Evolutionary conservation across 1,140 invertebrate species (phyloP).

Genomic region (Mycetomoellerius zeteki): DNA sequence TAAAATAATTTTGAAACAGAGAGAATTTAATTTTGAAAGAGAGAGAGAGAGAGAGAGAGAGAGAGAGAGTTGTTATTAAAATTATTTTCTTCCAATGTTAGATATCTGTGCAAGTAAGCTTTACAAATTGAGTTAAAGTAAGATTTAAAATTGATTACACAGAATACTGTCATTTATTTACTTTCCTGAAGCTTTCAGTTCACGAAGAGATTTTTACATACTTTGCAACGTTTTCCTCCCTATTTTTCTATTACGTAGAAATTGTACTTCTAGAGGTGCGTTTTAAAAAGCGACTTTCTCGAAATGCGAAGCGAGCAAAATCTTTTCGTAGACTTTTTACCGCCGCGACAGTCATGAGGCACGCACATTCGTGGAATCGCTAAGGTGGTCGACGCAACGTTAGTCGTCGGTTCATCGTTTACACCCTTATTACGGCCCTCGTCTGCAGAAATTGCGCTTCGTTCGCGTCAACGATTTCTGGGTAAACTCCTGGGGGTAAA

Average conservation of each 20-base stretch:
- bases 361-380: conserved; percentile 44
- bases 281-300: neutral
- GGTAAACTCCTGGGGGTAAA: conserved; percentile 58
- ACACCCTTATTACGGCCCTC: conserved; percentile 54
- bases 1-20: too few species aligned
- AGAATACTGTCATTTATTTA: conserved; percentile 8
- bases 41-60: too few species aligned
- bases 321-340: conserved; percentile 26
- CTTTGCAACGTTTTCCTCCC: neutral
- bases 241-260: conserved; percentile 33
- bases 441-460: conserved; percentile 38
- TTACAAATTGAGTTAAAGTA: neutral
- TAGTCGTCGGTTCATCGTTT: conserved; percentile 49
- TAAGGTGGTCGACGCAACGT: conserved; percentile 17
- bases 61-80: neutral
- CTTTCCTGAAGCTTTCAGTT: neutral
- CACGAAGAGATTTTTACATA: conserved; percentile 1
- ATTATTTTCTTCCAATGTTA: neutral
- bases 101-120: neutral
- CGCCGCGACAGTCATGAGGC: conserved; percentile 7
- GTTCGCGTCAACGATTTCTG: conserved; percentile 61
- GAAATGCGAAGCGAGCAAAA: conserved; percentile 16
- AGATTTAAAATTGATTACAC: conserved; percentile 19
- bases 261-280: neutral
- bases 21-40: too few species aligned